phyloP scores from a whole-genome alignment of 2,888 invertebrate genomes.

The Pseudoips prasinana region DNA sequence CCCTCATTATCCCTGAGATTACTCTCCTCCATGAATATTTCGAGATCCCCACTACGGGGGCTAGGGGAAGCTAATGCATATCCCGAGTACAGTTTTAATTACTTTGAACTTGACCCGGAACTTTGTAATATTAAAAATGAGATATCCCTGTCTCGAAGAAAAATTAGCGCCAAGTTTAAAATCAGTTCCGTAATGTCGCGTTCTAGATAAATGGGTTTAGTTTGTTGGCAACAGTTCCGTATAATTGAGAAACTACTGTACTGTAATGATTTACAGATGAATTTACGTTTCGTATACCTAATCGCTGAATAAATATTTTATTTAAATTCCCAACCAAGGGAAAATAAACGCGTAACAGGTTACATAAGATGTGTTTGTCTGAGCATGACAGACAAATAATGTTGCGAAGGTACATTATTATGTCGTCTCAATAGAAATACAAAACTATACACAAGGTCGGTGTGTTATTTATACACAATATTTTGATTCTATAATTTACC shows the following conservation, averaged over 20 bases:
- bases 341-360: too few relatives aligned
- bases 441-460: too few relatives aligned
- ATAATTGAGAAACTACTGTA: not conserved
- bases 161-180: conserved; percentile 18
- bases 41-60: conserved; percentile 10
- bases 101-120: conserved; percentile 38
- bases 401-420: too few relatives aligned
- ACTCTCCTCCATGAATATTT: conserved; percentile 39
- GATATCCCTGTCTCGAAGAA: conserved; percentile 15
- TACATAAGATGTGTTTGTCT: too few relatives aligned
- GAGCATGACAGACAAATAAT: too few relatives aligned
- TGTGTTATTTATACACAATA: too few relatives aligned
- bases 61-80: conserved; percentile 25
- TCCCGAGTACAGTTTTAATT: conserved; percentile 35
- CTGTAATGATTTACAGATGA: too few relatives aligned
- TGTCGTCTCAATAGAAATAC: too few relatives aligned
- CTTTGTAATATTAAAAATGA: conserved; percentile 32
- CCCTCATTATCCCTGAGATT: conserved; percentile 38
- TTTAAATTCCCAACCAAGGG: too few relatives aligned
- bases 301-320: too few relatives aligned
- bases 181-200: conserved; percentile 11
- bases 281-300: too few relatives aligned
- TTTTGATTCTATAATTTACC: too few relatives aligned
- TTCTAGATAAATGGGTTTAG: conserved; percentile 19
- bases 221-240: conserved; percentile 11